Evolutionary conservation across 2,113 vertebrate species (phyloP), one percentile per base, ranked within the genome.

Genomic region (Pavo muticus): DNA sequence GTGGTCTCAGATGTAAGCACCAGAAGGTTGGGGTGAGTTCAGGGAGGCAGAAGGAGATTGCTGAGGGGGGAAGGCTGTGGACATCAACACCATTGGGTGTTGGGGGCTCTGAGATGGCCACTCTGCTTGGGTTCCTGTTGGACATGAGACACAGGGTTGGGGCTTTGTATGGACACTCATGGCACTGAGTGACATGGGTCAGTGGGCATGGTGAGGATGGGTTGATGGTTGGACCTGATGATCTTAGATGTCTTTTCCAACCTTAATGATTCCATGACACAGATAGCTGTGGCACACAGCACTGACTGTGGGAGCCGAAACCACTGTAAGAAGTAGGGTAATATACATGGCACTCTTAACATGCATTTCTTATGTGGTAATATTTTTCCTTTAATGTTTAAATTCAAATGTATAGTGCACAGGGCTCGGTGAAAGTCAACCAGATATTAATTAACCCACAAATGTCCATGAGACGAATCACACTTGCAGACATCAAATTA

Each of bases 121-220:
- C 18, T 56, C 29, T 17, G 59, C 17, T 9, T 3, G 52, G 60
- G 40, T 4, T 32, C 20, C 29, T 0, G 0, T 64, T 29, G 42
- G 78, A 65, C 30, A n/a, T 8, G 17, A 69, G 61, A n/a, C 12
- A 17, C 4, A 29, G 50, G 57, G 14, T 6, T 40, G 37, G 19
- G 30, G 12, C 21, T 50, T 56, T 68, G 32, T 10, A 11, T 40
- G 60, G n/a, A 59, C 39, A 16, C 57, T 13, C 35, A 9, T 27
- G 30, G 23, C 8, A 20, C 14, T 35, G n/a, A 47, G 52, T 14
- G 48, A 25, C 48, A 50, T 24, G 48, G 48, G 47, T 52, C 52
- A 54, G 52, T 29, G 52, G 27, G 27, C 52, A 54, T 30, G 52
- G 27, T 17, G 27, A 15, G 25, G 25, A 29, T 54, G 52, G 27